Conservation (phyloP, 37 sponge, comb jelly and placozoan species). For the Diacarnus erythraeanus region DNA sequence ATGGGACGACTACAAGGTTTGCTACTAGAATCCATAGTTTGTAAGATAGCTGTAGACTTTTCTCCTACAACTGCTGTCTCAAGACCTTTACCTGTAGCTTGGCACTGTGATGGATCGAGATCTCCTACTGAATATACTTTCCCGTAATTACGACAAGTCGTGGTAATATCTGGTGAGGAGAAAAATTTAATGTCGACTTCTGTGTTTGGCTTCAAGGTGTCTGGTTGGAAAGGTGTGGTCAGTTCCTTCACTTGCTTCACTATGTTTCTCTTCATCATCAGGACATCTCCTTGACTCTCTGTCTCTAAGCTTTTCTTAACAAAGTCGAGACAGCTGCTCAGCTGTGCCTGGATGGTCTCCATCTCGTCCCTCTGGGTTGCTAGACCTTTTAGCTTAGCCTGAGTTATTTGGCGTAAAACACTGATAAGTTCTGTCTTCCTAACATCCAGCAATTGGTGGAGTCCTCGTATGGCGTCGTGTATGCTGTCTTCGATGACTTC, state of each 20-base stretch:
- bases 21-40: background rate
- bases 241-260: slow-evolving; percentile 20
- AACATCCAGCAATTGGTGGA: slow-evolving; percentile 28
- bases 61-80: slow-evolving; percentile 18
- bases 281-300: slow-evolving; percentile 39
- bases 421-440: slow-evolving; percentile 12
- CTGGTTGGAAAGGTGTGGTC: slow-evolving; percentile 3
- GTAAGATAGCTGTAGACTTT: background rate
- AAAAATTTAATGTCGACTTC: slow-evolving; percentile 10
- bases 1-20: background rate
- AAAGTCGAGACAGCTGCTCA: slow-evolving; percentile 28
- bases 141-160: slow-evolving; percentile 17
- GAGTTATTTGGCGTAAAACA: slow-evolving; percentile 10
- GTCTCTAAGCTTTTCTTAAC: slow-evolving; percentile 14
- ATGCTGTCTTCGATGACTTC: slow-evolving; percentile 1
- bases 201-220: background rate
- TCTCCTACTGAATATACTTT: background rate
- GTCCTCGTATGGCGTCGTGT: background rate
- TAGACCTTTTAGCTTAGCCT: slow-evolving; percentile 18
- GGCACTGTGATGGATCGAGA: background rate
- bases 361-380: slow-evolving; percentile 31
- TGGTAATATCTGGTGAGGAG: background rate
- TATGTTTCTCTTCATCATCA: slow-evolving; percentile 15
- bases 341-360: slow-evolving; percentile 13
- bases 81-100: slow-evolving; percentile 10